These are phyloP conservation scores for Ailuropoda melanoleuca DNA, from an alignment of 2,113 vertebrate genomes.

Conservation along the genomic window DNA sequence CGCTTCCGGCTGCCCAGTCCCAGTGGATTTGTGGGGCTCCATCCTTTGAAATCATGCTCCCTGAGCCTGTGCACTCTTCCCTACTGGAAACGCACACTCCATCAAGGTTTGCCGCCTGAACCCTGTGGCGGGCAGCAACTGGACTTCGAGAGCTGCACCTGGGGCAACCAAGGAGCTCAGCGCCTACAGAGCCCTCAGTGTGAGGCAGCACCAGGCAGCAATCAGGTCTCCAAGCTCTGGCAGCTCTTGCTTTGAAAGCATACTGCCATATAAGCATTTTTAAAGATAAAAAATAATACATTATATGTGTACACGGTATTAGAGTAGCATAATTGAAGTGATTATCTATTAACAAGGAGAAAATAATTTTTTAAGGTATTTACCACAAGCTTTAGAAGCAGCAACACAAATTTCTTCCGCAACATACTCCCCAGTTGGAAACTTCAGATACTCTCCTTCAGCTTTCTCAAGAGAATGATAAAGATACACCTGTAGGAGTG, in stretches of 20 bases:
- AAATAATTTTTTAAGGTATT: conserved; percentile 70
- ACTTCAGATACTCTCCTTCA: conserved; percentile 84
- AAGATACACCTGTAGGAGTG: conserved; percentile 89
- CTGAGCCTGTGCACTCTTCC: not conserved
- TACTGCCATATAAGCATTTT: not conserved
- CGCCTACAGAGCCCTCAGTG: not conserved
- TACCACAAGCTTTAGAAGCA: conserved; percentile 94
- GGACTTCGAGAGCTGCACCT: not conserved
- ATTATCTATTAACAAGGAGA: conserved; percentile 13
- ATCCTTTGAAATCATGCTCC: not conserved
- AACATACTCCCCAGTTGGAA: conserved; percentile 90
- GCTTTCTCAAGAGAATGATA: conserved; percentile 86
- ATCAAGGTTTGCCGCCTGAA: not conserved
- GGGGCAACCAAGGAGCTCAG: not conserved
- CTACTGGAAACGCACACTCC: not conserved
- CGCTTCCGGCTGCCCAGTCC: not conserved
- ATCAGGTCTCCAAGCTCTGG: not conserved
- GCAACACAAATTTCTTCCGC: conserved; percentile 93
- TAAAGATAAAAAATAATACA: not conserved
- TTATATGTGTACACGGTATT: not conserved
- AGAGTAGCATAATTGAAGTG: conserved; percentile 29
- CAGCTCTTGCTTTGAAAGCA: not conserved
- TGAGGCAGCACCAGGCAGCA: not conserved
- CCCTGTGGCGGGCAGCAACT: not conserved
- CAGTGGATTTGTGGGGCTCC: not conserved